phyloP scores from a whole-genome alignment of 2,797 vertebrate species.

The Sebastes kiyomatsui region DNA sequence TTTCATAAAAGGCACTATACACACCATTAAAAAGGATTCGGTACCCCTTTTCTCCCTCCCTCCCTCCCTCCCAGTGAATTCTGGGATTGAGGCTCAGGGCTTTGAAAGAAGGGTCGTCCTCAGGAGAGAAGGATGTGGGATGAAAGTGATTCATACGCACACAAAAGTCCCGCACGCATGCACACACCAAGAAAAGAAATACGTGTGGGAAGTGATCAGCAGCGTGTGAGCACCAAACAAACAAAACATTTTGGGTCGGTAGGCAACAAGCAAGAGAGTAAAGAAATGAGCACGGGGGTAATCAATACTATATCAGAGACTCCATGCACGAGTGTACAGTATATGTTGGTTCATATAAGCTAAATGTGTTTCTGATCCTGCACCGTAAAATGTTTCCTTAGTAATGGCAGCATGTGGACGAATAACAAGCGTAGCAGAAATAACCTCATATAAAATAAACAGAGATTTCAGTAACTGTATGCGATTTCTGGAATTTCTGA shows the following conservation, averaged over 20 bases:
- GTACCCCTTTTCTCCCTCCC: background rate
- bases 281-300: constrained; percentile 9
- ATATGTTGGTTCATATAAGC: background rate
- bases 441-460: background rate
- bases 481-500: constrained; percentile 37
- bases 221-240: constrained; percentile 31
- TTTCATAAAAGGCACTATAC: background rate
- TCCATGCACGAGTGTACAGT: background rate
- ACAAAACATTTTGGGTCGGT: constrained; percentile 26
- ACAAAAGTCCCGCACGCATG: constrained; percentile 3
- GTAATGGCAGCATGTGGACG: background rate
- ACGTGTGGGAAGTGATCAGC: constrained; percentile 60
- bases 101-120: constrained; percentile 40
- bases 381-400: background rate
- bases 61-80: constrained; percentile 9
- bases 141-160: constrained; percentile 62
- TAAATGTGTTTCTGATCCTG: background rate
- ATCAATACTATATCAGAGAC: constrained; percentile 36
- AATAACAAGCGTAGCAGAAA: background rate
- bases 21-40: constrained; percentile 1
- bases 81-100: constrained; percentile 21
- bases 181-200: constrained; percentile 53
- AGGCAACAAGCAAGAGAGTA: constrained; percentile 17
- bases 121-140: constrained; percentile 58
- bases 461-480: background rate